Percentiles rank a stretch among this genome's conserved stretches.
Conservation (phyloP, 2,113 vertebrate species). For the Malurus elegans region DNA sequence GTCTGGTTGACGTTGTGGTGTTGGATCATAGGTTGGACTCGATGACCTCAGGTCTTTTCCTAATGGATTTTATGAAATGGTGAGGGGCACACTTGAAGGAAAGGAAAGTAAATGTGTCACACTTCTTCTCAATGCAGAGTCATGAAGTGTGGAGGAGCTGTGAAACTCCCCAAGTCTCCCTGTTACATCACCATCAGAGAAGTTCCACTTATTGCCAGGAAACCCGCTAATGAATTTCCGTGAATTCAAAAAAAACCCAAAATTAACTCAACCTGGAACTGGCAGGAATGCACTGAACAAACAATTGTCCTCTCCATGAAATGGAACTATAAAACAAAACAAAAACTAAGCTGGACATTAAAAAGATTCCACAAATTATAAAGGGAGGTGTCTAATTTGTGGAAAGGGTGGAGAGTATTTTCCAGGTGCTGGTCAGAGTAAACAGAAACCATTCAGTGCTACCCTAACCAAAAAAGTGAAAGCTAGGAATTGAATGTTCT, state of each 20-base stretch:
- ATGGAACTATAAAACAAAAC: not conserved
- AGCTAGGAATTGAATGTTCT: not conserved
- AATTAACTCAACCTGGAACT: not conserved
- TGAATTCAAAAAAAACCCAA: not conserved
- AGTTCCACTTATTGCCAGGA: not conserved
- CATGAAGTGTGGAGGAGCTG: not conserved
- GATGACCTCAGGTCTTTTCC: not conserved
- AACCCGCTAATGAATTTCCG: not conserved
- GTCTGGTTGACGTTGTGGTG: fast-evolving
- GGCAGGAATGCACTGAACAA: not conserved
- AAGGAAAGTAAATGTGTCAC: not conserved
- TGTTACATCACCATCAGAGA: not conserved
- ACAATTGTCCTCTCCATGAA: not conserved
- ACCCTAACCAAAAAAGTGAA: not conserved
- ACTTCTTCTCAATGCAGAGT: not conserved
- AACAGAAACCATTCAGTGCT: not conserved
- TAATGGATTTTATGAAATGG: not conserved
- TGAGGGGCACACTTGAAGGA: not conserved
- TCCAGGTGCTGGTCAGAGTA: not conserved
- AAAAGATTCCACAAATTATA: not conserved
- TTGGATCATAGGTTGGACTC: not conserved
- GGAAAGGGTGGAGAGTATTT: not conserved
- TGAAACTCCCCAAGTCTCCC: not conserved
- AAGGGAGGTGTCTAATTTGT: not conserved
- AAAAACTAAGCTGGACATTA: not conserved